Conservation (phyloP, 2,113 vertebrate genomes). For the Willisornis vidua region DNA sequence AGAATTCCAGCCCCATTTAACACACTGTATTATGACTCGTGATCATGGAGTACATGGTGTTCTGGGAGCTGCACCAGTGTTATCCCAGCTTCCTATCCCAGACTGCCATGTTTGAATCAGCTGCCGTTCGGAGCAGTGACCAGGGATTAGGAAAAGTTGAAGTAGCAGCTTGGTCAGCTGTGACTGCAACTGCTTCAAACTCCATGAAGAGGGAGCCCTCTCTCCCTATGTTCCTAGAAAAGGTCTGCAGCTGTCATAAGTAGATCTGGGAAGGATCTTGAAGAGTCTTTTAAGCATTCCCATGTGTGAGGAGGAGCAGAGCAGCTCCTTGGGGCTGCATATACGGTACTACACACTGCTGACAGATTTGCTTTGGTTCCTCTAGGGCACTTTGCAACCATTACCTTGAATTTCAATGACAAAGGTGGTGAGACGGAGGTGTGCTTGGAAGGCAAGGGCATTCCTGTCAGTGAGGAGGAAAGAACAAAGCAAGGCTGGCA, state of each 20-base stretch:
- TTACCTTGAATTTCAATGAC: constrained; percentile 83
- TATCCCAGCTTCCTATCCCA: neutral
- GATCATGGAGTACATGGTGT: rapidly evolving
- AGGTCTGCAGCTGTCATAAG: neutral
- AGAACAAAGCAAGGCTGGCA: constrained; percentile 90
- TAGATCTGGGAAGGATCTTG: neutral
- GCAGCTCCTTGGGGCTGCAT: neutral
- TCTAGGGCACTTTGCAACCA: constrained; percentile 87
- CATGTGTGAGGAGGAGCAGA: neutral
- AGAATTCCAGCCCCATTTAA: neutral
- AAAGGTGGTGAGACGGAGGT: constrained; percentile 85
- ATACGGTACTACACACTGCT: neutral
- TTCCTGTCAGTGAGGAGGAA: constrained; percentile 87
- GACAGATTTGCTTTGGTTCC: constrained; percentile 18
- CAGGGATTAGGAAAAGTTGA: neutral
- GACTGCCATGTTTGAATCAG: neutral
- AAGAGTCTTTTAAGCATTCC: neutral
- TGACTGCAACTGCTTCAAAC: neutral
- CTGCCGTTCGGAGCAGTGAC: neutral
- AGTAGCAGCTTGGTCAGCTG: neutral
- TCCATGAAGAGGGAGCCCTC: neutral
- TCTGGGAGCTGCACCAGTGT: neutral
- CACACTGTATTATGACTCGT: neutral
- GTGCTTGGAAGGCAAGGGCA: constrained; percentile 81
- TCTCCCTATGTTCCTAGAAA: neutral